Conservation (phyloP, 23 tunicate species). For the Ascidia mentula region DNA sequence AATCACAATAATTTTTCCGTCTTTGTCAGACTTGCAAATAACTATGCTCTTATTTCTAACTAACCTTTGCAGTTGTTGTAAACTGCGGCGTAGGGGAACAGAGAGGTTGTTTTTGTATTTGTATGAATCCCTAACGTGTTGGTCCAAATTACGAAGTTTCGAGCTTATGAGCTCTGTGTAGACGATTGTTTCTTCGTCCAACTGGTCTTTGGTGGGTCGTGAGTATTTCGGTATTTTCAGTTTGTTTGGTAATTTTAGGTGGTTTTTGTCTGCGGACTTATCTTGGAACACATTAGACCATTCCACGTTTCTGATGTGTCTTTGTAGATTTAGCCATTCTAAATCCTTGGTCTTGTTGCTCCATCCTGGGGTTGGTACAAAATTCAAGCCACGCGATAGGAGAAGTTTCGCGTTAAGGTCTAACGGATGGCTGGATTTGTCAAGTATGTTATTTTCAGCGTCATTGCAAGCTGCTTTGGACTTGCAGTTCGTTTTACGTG, state of each 20-base stretch:
- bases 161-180: background rate
- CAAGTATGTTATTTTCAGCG: too few relatives aligned
- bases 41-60: background rate
- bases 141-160: background rate
- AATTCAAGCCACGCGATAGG: background rate
- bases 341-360: background rate
- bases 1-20: background rate
- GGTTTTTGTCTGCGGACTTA: background rate
- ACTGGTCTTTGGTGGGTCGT: background rate
- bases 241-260: background rate
- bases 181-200: background rate
- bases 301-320: background rate
- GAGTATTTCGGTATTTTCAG: background rate
- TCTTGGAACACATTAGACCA: background rate
- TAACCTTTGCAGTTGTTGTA: background rate
- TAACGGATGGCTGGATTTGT: background rate
- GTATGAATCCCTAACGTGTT: background rate
- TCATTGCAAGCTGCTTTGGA: too few relatives aligned
- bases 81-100: background rate
- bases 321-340: background rate
- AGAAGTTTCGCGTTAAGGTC: background rate
- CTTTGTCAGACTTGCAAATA: background rate
- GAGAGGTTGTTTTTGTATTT: background rate
- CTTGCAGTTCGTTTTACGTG: too few relatives aligned
- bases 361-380: background rate